phyloP scores from a whole-genome alignment of 2,888 invertebrate genomes.

The Pachycephus smyrnensis region DNA sequence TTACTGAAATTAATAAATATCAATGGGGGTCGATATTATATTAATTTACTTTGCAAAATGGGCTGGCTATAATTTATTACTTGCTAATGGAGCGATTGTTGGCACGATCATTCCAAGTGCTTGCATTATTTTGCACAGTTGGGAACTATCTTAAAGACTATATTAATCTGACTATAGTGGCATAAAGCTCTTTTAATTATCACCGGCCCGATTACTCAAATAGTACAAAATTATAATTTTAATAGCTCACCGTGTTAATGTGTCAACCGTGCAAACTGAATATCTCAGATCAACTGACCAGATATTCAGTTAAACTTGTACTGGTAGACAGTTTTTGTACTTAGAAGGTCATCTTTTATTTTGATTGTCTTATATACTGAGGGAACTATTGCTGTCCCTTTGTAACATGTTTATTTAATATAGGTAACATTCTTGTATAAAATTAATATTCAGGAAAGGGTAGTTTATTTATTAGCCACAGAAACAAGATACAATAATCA shows the following conservation, averaged over 20 bases:
- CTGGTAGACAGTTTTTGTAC: not conserved
- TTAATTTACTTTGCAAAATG: not conserved
- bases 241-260: not conserved
- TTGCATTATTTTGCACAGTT: constrained; percentile 17
- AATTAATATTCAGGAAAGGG: not conserved
- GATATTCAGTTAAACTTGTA: not conserved
- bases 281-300: not conserved
- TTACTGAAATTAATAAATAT: constrained; percentile 22
- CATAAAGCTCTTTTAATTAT: not conserved
- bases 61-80: constrained; percentile 18
- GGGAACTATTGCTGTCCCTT: not conserved
- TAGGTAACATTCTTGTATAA: not conserved
- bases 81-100: constrained; percentile 28
- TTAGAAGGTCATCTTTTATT: not conserved
- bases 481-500: not conserved
- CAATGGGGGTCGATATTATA: not conserved
- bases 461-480: not conserved
- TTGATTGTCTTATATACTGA: not conserved
- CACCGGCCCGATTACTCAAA: not conserved
- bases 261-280: not conserved
- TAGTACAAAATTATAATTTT: not conserved
- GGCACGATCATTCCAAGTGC: constrained; percentile 28
- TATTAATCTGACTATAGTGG: not conserved
- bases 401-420: not conserved
- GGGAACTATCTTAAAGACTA: not conserved